Base-by-base conservation (phyloP, 2,113 vertebrate genomes). In the Elanus axillaris region DNA sequence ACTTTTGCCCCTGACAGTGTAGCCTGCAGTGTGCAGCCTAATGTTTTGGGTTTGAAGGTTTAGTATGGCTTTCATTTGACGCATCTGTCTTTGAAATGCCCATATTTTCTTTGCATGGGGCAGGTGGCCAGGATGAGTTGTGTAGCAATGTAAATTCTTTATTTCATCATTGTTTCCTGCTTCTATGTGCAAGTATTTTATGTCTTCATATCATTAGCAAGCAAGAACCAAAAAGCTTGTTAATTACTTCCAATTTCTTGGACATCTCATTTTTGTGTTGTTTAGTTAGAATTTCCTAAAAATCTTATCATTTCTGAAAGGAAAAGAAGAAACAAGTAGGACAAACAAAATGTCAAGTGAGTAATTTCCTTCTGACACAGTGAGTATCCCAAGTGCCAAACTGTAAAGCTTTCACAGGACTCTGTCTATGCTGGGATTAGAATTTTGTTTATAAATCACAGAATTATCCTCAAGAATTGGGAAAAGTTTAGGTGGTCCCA, bases 1-100 rank as follows among this genome's bases (percentile, higher is more conserved):
- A 7, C 45, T 73, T 92, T 69, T 87, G 23, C 25, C 21, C 34
- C 18, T 22, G 52, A 1, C 5, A 31, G 22, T 25, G 34, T 53
- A 68, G n/a, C 16, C 48, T 75, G 10, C 47, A 53, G 27, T 13
- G 27, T 81, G 38, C 62, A 83, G 34, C 43, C 48, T 42, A 38
- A 21, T 56, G 10, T 55, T 74, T 60, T 0, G 0, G 5, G 2
- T 85, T 79, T 50, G 59, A 13, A 63, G 16, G 9, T 67, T 84
- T 3, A 2, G 4, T 40, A 31, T 53, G 50, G 16, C 52, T 66
- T 60, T 76, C 9, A 15, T 68, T 79, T 91, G 47, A 56, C 11
- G 48, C 6, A 7, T 27, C 6, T 76, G 6, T 63, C 31, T 64
- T 42, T 94, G 64, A 31, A 38, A 10, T 42, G 7, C 6, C 25